phyloP scores from a whole-genome alignment of 2,797 vertebrate species.

The Anguilla anguilla region DNA sequence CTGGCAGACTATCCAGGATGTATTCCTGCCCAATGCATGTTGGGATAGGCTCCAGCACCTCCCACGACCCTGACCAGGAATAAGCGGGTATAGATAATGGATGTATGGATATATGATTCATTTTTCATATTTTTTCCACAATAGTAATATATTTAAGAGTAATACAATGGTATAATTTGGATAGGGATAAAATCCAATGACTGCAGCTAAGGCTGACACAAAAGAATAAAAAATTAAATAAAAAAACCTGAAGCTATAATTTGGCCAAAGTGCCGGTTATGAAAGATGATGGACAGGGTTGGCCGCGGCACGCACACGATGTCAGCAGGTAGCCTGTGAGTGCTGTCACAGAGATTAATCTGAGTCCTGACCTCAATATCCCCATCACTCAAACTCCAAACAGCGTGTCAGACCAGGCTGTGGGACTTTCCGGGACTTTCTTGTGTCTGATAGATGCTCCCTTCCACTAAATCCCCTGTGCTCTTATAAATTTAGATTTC shows the following conservation, averaged over 20 bases:
- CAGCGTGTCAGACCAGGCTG: neutral
- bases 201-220: neutral
- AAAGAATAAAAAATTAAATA: neutral
- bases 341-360: constrained; percentile 8
- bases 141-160: neutral
- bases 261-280: neutral
- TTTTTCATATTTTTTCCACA: too few relatives aligned
- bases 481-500: neutral
- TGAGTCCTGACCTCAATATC: constrained; percentile 14
- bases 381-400: constrained; percentile 4
- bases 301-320: neutral
- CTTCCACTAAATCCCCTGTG: neutral
- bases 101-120: too few relatives aligned
- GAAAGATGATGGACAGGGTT: neutral
- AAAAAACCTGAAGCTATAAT: neutral
- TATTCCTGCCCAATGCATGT: too few relatives aligned
- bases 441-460: neutral
- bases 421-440: neutral
- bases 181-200: neutral
- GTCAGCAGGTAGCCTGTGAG: neutral
- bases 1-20: too few relatives aligned
- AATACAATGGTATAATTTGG: neutral
- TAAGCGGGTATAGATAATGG: too few relatives aligned
- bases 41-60: too few relatives aligned
- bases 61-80: too few relatives aligned